A percentile compares a stretch with the other conserved stretches of the same genome.
Conservation (phyloP, 2,888 invertebrate species). For the Harpagoxenus sublaevis region DNA sequence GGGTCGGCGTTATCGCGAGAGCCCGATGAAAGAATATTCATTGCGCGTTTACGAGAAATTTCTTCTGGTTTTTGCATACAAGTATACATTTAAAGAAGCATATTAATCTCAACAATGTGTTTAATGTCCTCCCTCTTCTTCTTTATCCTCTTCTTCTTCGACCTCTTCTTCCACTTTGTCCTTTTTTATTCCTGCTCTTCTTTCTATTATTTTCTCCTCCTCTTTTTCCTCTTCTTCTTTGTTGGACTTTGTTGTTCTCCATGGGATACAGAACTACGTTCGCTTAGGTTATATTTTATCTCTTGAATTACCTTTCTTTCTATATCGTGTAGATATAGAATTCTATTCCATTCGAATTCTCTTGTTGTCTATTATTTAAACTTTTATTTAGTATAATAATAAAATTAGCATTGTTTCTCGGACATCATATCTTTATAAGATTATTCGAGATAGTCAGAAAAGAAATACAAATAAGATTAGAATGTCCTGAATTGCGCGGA, state of each 20-base stretch:
- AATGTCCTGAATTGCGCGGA: no score
- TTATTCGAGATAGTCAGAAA: no score
- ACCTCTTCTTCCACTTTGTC: background rate
- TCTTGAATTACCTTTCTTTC: background rate
- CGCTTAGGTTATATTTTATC: background rate
- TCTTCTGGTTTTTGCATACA: background rate
- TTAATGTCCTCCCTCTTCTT: background rate
- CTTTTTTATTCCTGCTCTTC: background rate
- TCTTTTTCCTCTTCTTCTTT: background rate
- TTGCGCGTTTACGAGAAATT: background rate
- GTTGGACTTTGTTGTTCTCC: background rate
- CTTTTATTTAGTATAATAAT: no score
- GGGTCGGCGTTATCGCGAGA: background rate
- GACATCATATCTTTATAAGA: no score
- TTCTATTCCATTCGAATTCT: background rate
- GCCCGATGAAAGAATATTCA: background rate
- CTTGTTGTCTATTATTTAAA: background rate
- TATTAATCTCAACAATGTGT: background rate
- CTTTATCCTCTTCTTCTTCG: background rate
- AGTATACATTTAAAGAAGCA: background rate
- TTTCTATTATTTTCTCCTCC: background rate
- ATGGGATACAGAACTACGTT: background rate
- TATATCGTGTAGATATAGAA: background rate
- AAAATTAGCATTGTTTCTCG: no score
- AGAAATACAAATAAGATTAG: no score